Evolutionary conservation across 2,888 invertebrate species (phyloP).

Genomic region (Tipula helvola): DNA sequence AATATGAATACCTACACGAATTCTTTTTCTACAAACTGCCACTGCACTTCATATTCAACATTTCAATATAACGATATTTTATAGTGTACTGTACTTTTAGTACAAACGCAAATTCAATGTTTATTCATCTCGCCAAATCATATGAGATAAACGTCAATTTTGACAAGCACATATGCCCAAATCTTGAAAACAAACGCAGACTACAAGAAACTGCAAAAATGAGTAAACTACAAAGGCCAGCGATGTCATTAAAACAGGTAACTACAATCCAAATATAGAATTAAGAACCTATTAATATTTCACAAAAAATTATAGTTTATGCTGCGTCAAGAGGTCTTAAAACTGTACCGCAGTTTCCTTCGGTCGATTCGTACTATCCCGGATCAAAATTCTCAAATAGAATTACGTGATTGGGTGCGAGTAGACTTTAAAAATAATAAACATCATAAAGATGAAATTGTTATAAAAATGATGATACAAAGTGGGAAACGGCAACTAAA

Average conservation of each 20-base stretch:
- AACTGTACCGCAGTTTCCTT: conserved; percentile 60
- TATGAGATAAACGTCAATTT: not conserved
- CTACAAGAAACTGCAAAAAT: conserved; percentile 15
- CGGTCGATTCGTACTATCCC: conserved; percentile 52
- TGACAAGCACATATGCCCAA: not conserved
- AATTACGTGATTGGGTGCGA: conserved; percentile 60
- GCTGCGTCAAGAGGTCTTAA: conserved; percentile 63
- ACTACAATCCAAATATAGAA: not conserved
- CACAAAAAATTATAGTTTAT: conserved; percentile 51
- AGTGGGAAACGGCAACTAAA: conserved; percentile 56
- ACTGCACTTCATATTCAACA: too few relatives aligned
- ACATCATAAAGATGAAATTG: conserved; percentile 55
- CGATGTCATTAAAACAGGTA: conserved; percentile 51
- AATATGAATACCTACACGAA: too few relatives aligned
- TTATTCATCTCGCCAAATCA: not conserved
- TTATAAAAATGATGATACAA: conserved; percentile 57
- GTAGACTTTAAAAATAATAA: conserved; percentile 60
- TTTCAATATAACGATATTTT: not conserved
- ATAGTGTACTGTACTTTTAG: not conserved
- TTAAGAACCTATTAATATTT: not conserved
- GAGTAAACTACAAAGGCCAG: conserved; percentile 37
- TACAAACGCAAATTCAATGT: not conserved
- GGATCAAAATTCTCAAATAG: conserved; percentile 46
- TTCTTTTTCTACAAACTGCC: too few relatives aligned
- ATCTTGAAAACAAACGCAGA: not conserved